These are phyloP conservation scores for Cheilosia impressa DNA, from an alignment of 2,888 invertebrate genomes.

Conservation along the genomic window DNA sequence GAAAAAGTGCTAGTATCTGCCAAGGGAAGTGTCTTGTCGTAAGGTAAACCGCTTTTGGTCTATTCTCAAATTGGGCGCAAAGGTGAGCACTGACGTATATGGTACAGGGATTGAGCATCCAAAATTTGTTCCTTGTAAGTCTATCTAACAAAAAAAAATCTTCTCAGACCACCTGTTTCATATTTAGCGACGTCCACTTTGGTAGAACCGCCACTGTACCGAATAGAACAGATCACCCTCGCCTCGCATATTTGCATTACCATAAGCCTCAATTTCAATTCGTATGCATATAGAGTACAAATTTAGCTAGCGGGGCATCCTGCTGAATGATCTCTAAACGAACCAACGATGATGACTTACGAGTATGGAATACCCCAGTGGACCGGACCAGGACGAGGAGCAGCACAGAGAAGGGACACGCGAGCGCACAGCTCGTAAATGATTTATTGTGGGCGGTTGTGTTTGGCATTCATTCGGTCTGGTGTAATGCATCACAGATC, in stretches of 20 bases:
- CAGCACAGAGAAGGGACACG: conserved; percentile 15
- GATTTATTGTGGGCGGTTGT: conserved; percentile 75
- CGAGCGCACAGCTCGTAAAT: conserved; percentile 49
- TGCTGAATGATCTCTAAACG: conserved; percentile 66
- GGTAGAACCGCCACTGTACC: conserved; percentile 16
- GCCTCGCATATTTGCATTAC: conserved; percentile 47
- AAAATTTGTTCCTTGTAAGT: too few species aligned
- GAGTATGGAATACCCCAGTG: neutral
- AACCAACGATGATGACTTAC: conserved; percentile 49
- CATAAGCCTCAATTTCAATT: conserved; percentile 58
- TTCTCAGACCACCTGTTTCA: too few species aligned
- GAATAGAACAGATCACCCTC: conserved; percentile 47
- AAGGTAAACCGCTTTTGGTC: too few species aligned
- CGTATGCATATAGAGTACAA: conserved; percentile 67
- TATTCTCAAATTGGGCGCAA: too few species aligned
- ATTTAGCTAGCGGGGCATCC: conserved; percentile 70
- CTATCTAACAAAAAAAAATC: too few species aligned
- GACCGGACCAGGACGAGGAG: conserved; percentile 4
- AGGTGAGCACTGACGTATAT: too few species aligned
- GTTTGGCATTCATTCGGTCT: conserved; percentile 71
- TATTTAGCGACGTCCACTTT: conserved; percentile 14
- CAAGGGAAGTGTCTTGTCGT: too few species aligned
- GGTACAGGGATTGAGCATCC: too few species aligned
- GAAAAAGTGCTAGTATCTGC: too few species aligned
- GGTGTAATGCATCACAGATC: conserved; percentile 73